Percentiles rank a stretch among this genome's conserved stretches.
phyloP scores from a whole-genome alignment of 2,113 vertebrate genomes.

The Indicator maculatus region DNA sequence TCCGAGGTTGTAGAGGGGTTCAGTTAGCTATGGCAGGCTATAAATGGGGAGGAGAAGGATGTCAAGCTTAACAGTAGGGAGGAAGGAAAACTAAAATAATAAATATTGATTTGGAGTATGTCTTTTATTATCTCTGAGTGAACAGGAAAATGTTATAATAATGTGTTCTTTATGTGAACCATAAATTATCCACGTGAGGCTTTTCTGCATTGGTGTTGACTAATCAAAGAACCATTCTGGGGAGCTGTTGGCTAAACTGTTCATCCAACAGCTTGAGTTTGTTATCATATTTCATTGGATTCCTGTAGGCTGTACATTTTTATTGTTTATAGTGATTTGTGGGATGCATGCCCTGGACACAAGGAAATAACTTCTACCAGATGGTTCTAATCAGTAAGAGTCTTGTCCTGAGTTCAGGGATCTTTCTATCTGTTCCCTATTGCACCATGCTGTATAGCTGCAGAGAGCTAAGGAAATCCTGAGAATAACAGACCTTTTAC shows the following conservation, averaged over 20 bases:
- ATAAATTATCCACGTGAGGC: slow-evolving; percentile 26
- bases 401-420: background rate
- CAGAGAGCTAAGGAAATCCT: background rate
- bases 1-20: background rate
- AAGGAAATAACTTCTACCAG: slow-evolving; percentile 16
- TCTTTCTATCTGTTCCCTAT: background rate
- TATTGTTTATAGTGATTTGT: slow-evolving; percentile 5
- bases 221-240: slow-evolving; percentile 1
- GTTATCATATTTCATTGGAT: background rate
- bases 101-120: slow-evolving; percentile 63
- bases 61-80: slow-evolving; percentile 40
- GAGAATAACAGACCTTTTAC: background rate
- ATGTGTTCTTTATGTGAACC: slow-evolving; percentile 35
- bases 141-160: slow-evolving; percentile 49
- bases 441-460: background rate
- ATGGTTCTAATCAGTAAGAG: background rate
- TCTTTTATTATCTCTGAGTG: slow-evolving; percentile 38
- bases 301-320: slow-evolving; percentile 23
- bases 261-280: slow-evolving; percentile 26
- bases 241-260: background rate
- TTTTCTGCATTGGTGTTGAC: slow-evolving; percentile 26
- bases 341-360: background rate
- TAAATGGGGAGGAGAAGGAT: slow-evolving; percentile 55
- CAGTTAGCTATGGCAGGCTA: slow-evolving; percentile 8
- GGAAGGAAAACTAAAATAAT: slow-evolving; percentile 60